Conservation (phyloP, 2,113 vertebrate species). For the Pampusana beccarii region DNA sequence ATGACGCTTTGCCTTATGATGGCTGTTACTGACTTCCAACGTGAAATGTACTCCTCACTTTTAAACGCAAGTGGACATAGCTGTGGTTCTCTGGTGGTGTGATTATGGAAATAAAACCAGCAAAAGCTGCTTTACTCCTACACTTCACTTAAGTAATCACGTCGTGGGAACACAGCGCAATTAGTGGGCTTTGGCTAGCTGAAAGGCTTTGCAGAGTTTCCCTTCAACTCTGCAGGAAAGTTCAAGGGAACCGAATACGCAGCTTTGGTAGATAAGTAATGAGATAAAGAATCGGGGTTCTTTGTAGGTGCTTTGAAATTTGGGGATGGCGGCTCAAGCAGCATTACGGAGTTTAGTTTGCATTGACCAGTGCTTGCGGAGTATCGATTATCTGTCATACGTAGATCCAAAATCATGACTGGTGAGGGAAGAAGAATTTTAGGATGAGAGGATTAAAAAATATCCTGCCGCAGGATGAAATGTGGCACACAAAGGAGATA, state of each 20-base stretch:
- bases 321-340: neutral
- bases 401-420: neutral
- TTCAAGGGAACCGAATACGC: neutral
- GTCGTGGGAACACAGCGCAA: neutral
- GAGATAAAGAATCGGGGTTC: neutral
- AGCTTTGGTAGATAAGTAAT: neutral
- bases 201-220: neutral
- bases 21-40: neutral
- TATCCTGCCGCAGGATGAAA: neutral
- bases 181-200: neutral
- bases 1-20: neutral
- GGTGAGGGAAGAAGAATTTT: neutral
- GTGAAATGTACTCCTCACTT: neutral
- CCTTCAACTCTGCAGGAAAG: neutral
- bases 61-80: neutral
- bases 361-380: neutral
- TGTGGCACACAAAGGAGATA: neutral
- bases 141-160: neutral
- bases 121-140: neutral
- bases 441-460: neutral
- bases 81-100: neutral
- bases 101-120: neutral
- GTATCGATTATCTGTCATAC: neutral
- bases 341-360: neutral
- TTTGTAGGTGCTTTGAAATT: neutral